Percentiles rank a stretch among this genome's conserved stretches.
phyloP scores from a whole-genome alignment of 1,140 invertebrate genomes.

The Drosophila pallidifrons region DNA sequence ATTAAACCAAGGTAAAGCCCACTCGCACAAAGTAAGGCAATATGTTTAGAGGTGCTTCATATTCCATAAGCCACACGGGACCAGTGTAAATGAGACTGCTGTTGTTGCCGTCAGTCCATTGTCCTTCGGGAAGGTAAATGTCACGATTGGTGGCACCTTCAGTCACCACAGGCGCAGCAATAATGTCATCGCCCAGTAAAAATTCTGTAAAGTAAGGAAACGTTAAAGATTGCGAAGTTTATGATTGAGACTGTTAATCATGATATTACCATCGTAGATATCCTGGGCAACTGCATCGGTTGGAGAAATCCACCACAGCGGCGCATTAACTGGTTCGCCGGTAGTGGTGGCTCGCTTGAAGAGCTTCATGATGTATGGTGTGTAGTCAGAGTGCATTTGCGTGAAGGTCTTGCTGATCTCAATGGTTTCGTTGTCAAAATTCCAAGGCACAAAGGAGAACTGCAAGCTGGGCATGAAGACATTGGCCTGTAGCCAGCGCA shows the following conservation, averaged over 20 bases:
- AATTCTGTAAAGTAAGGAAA: constrained; percentile 88
- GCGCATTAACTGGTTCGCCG: constrained; percentile 92
- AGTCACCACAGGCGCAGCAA: constrained; percentile 93
- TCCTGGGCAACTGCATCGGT: constrained; percentile 88
- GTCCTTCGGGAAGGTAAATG: constrained; percentile 91
- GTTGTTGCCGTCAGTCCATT: constrained; percentile 88
- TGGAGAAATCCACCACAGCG: constrained; percentile 96
- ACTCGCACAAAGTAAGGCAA: constrained; percentile 88
- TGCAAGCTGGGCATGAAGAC: constrained; percentile 95
- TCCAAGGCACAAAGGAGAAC: constrained; percentile 95
- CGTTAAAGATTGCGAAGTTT: background rate
- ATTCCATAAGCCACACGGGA: constrained; percentile 88
- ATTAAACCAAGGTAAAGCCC: constrained; percentile 51
- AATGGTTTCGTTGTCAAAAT: constrained; percentile 90
- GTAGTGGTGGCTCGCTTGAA: constrained; percentile 87
- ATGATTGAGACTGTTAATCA: background rate
- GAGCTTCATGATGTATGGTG: constrained; percentile 87
- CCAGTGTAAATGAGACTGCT: constrained; percentile 86
- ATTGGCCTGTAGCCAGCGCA: constrained; percentile 95
- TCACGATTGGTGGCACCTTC: constrained; percentile 88
- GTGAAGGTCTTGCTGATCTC: constrained; percentile 89
- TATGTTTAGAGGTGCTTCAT: constrained; percentile 88
- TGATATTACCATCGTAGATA: constrained; percentile 88
- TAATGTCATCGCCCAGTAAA: constrained; percentile 92
- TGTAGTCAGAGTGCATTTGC: constrained; percentile 89